Base-by-base conservation (phyloP, 2,888 invertebrate genomes). In the Periphyllus acericola region DNA sequence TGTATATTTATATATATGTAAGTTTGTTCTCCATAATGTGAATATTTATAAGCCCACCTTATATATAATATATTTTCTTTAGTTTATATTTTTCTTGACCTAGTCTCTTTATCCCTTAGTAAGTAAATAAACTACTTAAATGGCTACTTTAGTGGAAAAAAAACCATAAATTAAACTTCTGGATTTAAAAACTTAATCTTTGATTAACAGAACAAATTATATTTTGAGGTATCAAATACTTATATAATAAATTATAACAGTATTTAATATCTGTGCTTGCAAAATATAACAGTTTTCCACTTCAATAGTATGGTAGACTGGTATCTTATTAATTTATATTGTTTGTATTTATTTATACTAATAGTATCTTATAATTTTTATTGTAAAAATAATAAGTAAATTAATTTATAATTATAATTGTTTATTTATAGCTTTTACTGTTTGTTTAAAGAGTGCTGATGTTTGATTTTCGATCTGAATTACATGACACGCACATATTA, bases 281-380 rank as follows among this genome's bases (percentile, higher is more conserved):
- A 78, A 78, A 78, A 76, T 76, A 68, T 84, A 68, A 74, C 11
- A 52, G 36, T 52, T 60, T 86, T 86, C 40, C 29, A 72, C 75
- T 66, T 81, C 11, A 75, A 32, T 87, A 81, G 87, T 66, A 55
- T 86, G 36, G 25, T 86, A 81, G 80, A 74, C 40, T 81, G 87
- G 80, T 87, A 80, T 81, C 66, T 60, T 75, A 87, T 81, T 81
- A n/a, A 81, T 87, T 87, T 87, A 34, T 74, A 87, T 87, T 72
- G 25, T 87, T 72, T 80, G 72, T 83, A 83, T 75, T 83, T 19
- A 80, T 80, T 72, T 34, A 60, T 74, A 80, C 80, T 72, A 79
- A 74, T 79, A 80, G 60, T 60, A 60, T 68, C 6, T 74, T 87
- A 80, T 87, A 25, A 81, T 87, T 81, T 81, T 81, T 32, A 32